phyloP scores from a whole-genome alignment of 1,140 invertebrate genomes.

The Neodiprion virginianus region DNA sequence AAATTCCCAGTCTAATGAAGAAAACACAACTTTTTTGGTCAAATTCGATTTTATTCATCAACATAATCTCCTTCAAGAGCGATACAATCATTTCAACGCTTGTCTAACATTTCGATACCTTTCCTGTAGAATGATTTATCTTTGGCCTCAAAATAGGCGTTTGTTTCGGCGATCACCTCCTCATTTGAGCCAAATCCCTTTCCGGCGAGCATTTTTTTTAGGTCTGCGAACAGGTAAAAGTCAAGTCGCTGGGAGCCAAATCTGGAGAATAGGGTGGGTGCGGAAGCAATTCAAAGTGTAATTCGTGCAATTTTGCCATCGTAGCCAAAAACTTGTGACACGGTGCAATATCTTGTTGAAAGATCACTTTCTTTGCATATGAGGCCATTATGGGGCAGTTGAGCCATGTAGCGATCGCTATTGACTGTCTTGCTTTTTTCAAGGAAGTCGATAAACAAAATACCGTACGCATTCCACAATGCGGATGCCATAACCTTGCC shows the following conservation, averaged over 20 bases:
- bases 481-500: constrained; percentile 46
- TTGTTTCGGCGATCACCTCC: constrained; percentile 37
- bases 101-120: constrained; percentile 49
- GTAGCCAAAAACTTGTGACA: constrained; percentile 37
- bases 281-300: constrained; percentile 53
- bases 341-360: constrained; percentile 52
- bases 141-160: constrained; percentile 42
- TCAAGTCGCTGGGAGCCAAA: constrained; percentile 52
- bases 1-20: too few relatives aligned
- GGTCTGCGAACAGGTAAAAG: constrained; percentile 11
- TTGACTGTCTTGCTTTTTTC: constrained; percentile 56
- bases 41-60: constrained; percentile 32
- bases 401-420: constrained; percentile 49
- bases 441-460: constrained; percentile 59
- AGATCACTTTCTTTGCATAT: constrained; percentile 49
- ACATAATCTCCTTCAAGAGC: constrained; percentile 37
- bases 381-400: constrained; percentile 42
- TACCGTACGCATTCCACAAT: constrained; percentile 50
- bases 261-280: constrained; percentile 59
- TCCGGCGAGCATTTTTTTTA: constrained; percentile 28
- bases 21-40: not conserved
- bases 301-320: constrained; percentile 42
- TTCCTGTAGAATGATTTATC: constrained; percentile 48
- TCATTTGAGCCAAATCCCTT: constrained; percentile 40
- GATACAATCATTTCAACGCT: constrained; percentile 51